These are phyloP conservation scores for Limenitis camilla DNA, from an alignment of 2,888 invertebrate species.

Conservation along the genomic window DNA sequence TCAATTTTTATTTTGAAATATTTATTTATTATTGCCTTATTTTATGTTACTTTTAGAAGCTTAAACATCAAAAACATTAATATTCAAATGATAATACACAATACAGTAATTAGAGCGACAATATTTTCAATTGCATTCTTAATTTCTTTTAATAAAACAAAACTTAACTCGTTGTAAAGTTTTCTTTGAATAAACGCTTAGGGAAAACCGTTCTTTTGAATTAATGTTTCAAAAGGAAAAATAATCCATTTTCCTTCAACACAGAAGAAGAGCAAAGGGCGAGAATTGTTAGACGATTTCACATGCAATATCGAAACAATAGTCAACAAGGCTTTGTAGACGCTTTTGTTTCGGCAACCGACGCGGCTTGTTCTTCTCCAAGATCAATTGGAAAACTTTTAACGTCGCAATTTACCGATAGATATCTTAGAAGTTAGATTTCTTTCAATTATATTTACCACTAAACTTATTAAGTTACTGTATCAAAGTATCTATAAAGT, in stretches of 20 bases:
- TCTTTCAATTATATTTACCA: too few relatives aligned
- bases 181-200: not conserved
- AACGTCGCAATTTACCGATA: constrained; percentile 1
- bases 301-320: constrained; percentile 15
- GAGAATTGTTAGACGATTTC: constrained; percentile 10
- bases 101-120: too few relatives aligned
- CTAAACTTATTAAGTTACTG: too few relatives aligned
- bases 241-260: not conserved
- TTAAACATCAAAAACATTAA: too few relatives aligned
- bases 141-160: too few relatives aligned
- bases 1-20: too few relatives aligned
- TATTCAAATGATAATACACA: too few relatives aligned
- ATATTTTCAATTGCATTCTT: too few relatives aligned
- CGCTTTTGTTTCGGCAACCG: constrained; percentile 12
- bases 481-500: too few relatives aligned
- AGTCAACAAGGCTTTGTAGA: constrained; percentile 9
- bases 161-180: too few relatives aligned
- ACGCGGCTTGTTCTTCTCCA: constrained; percentile 2
- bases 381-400: constrained; percentile 6
- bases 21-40: too few relatives aligned
- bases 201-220: not conserved
- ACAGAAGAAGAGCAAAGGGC: not conserved
- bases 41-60: too few relatives aligned
- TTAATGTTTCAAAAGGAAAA: not conserved
- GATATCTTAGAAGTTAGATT: not conserved